These are phyloP conservation scores for Teleiodes luculella DNA, from an alignment of 2,888 invertebrate species.

Conservation along the genomic window DNA sequence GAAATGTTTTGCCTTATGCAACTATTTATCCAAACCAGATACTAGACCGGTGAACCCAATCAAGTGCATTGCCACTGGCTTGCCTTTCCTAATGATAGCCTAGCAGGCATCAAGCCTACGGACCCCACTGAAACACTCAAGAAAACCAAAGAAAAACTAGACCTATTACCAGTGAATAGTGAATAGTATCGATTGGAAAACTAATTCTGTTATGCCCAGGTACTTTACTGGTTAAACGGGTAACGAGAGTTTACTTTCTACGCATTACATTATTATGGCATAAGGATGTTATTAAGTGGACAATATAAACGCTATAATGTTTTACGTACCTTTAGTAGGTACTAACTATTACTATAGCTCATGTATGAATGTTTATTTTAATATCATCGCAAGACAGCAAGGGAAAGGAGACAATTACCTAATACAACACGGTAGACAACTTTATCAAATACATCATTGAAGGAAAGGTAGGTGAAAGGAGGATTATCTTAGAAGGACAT, in stretches of 20 bases:
- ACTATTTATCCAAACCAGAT: not conserved
- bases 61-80: constrained; percentile 23
- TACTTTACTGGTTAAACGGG: not conserved
- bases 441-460: too few relatives aligned
- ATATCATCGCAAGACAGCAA: too few relatives aligned
- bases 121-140: not conserved
- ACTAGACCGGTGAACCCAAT: constrained; percentile 8
- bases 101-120: not conserved
- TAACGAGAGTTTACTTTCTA: not conserved
- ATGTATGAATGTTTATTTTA: too few relatives aligned
- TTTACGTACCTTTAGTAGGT: too few relatives aligned
- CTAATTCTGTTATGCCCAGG: not conserved
- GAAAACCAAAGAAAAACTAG: not conserved
- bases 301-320: not conserved
- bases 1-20: not conserved
- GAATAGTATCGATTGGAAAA: not conserved
- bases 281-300: not conserved
- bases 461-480: too few relatives aligned
- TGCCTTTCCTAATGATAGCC: not conserved
- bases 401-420: too few relatives aligned
- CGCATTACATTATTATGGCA: not conserved
- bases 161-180: not conserved
- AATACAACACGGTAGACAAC: too few relatives aligned
- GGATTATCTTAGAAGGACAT: too few relatives aligned
- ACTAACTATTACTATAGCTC: too few relatives aligned